Base-by-base conservation (phyloP, 1,140 invertebrate genomes). In the Temnothorax nylanderi region DNA sequence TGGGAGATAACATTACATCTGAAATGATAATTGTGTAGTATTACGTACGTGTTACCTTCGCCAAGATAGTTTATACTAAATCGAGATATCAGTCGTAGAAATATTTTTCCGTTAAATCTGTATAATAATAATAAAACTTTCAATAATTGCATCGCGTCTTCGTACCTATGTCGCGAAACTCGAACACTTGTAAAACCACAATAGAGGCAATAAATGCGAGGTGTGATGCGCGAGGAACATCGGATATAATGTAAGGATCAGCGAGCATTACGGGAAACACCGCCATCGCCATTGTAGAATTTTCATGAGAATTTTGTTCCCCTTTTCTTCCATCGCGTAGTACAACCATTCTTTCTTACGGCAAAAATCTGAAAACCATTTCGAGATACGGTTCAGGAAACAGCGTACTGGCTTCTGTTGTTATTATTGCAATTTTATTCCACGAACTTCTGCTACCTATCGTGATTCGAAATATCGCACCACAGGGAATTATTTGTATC, bases 301-400 rank as follows among this genome's bases (percentile, higher is more conserved):
- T 87, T 87, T 87, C 80, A 87, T 84, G 86, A 74, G 81, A 86
- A 69, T 69, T 58, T 82, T 32, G 21, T 49, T 71, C 34, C 47
- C n/a, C 44, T 60, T 54, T 47, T 60, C n/a, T 18, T 10, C 5
- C 18, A 1, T 11, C 51, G 21, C n/a, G 13, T 51, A 21, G 54
- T 34, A 74, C 41, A 10, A 11, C 87, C 67, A 34, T 58, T 86
- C 71, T 71, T 58, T 60, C 62, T 71, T 82, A 87, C 80, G 86
- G 84, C 89, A 92, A 92, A 92, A 91, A 92, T 92, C 92, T 90
- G 88, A 91, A 94, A 93, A 94, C 92, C 92, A 92, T 94, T 93
- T 88, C 77, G 51, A n/a, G 71, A 75, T 88, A 88, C 84, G 85
- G 87, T 74, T 62, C 18, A 78, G 87, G 69, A 86, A 34, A 69